Evolutionary conservation across 2,888 invertebrate species (phyloP).

Genomic region (Liopterus haemorrhoidalis): DNA sequence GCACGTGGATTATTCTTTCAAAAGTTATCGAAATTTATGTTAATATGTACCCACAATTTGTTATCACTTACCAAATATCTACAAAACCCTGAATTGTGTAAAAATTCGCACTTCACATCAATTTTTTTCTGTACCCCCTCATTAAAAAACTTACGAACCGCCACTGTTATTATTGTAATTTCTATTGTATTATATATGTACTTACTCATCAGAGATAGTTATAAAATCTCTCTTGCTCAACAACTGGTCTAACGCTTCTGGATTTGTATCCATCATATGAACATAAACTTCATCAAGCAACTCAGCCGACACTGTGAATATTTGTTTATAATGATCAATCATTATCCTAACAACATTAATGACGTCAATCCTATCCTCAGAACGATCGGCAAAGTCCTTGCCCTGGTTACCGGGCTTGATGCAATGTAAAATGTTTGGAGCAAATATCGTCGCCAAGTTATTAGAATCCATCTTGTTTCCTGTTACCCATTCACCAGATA

Average conservation of each 20-base stretch:
- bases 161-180: no score
- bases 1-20: no score
- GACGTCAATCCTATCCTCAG: constrained; percentile 77
- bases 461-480: constrained; percentile 94
- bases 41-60: no score
- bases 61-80: no score
- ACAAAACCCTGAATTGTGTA: no score
- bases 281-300: constrained; percentile 81
- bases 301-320: constrained; percentile 73
- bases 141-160: no score
- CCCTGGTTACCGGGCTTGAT: constrained; percentile 52
- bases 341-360: constrained; percentile 81
- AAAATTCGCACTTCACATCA: no score
- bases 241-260: constrained; percentile 69
- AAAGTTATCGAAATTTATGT: no score
- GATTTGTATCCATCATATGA: constrained; percentile 77
- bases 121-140: no score
- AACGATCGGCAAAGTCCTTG: constrained; percentile 52
- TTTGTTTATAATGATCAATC: constrained; percentile 65
- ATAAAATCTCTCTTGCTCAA: constrained; percentile 48
- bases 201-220: constrained; percentile 44
- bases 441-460: constrained; percentile 89
- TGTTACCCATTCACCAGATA: constrained; percentile 51
- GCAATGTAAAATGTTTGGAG: constrained; percentile 85
- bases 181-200: constrained; percentile 24